Evolutionary conservation across 1,140 invertebrate species (phyloP), one percentile per base, ranked within the genome.

Genomic region (Probaryconus sp.): DNA sequence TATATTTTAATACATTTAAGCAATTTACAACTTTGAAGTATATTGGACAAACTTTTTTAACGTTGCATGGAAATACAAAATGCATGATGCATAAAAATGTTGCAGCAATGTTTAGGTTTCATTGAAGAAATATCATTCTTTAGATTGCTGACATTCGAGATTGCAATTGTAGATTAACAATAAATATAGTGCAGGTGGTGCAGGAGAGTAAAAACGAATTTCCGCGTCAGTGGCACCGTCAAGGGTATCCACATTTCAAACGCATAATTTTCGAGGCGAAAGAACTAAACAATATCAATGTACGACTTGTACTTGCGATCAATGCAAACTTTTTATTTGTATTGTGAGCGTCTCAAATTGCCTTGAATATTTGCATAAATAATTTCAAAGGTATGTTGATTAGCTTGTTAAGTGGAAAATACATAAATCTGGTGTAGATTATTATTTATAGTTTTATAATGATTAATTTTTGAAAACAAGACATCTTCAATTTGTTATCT

Each of bases 171-270:
- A 31, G 30, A 2, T 31, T 14, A 17, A 20, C 5, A 9, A n/a
- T 7, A 17, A 5, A 17, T 17, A 48, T 17, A 47, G 9, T 31
- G 2, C 13, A 47, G 10, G 5, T 26, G 26, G 10, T 30, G 20
- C 21, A 48, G 18, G 18, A 53, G 50, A 60, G n/a, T n/a, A n/a
- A n/a, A n/a, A n/a, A n/a, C n/a, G n/a, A 61, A 55, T 58, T 45
- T 70, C 35, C 51, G 67, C 50, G 37, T 56, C 67, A 63, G 24
- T 48, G 56, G 6, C 35, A 51, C 37, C 63, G 33, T 48, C 69
- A 73, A 73, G 75, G 75, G 69, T 77, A 73, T 30, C 75, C 69
- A 37, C 69, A 77, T 77, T 77, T 70, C 65, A 31, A 14, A 31
- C 55, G 48, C 48, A 63, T 56, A 76, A 65, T 63, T 55, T 63